Evolutionary conservation across 2,888 invertebrate genomes (phyloP).

Genomic region (Heliconius aoede): DNA sequence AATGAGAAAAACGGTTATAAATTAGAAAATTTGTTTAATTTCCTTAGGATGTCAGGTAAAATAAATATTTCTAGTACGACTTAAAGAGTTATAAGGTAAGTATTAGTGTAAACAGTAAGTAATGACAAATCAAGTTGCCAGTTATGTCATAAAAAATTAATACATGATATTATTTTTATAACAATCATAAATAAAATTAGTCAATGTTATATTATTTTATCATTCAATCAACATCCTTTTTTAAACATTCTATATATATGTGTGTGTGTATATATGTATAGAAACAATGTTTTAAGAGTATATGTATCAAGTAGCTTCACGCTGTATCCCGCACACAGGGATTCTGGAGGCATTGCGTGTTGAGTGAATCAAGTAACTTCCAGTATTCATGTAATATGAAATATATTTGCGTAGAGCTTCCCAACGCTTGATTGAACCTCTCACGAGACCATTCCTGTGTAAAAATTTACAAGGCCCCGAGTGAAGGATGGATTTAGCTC

Average conservation of each 20-base stretch:
- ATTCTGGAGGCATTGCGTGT: too few species aligned
- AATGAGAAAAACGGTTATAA: neutral
- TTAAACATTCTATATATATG: neutral
- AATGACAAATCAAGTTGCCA: conserved; percentile 28
- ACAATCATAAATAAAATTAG: neutral
- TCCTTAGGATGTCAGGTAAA: too few species aligned
- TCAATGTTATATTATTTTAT: neutral
- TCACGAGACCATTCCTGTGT: conserved; percentile 38
- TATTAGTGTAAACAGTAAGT: neutral
- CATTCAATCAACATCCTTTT: neutral
- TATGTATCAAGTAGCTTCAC: too few species aligned
- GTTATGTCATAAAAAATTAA: conserved; percentile 14
- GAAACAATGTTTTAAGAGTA: neutral
- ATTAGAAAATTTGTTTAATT: neutral
- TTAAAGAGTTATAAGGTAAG: conserved; percentile 1
- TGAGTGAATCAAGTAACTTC: neutral
- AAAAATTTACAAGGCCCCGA: conserved; percentile 51
- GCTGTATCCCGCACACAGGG: too few species aligned
- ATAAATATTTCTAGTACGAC: neutral
- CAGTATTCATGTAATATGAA: neutral
- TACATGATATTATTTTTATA: neutral
- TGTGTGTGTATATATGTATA: neutral
- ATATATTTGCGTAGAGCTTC: conserved; percentile 6
- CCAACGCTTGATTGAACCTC: conserved; percentile 12
- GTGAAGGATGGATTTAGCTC: conserved; percentile 51